Base-by-base conservation (phyloP, 2,113 vertebrate species). In the Halcyon malimbica region DNA sequence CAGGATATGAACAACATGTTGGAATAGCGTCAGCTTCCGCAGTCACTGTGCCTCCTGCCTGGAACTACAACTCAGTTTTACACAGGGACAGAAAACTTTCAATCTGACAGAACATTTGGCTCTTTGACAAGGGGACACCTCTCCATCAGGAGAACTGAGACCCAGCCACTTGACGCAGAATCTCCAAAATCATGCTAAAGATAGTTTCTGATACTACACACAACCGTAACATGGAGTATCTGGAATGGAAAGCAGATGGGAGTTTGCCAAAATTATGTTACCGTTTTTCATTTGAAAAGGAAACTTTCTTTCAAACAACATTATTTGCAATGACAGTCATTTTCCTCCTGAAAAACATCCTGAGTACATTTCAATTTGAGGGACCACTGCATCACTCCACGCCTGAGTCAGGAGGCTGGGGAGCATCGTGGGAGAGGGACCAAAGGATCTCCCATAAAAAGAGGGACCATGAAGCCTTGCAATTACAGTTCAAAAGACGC, bases 1-100 rank as follows among this genome's bases (percentile, higher is more conserved):
- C 56, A 96, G 93, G 95, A 92, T 81, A 88, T 59, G 90, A 94
- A 93, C 83, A 93, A 93, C 62, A 24, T 80, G 39, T 63, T 94
- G 90, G 81, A 91, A 93, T 48, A 16, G 65, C 10, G 3, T 91
- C 77, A 87, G 83, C 87, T 95, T 96, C 88, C 90, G 91, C 79
- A 31, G 59, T 54, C 93, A 31, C 39, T 7, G 14, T 35, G 31
- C 56, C 75, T 89, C 76, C 60, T n/a, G 82, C 46, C 88, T 83
- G 68, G 74, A 73, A 82, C 4, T 37, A n/a, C 24, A 65, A 42
- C 90, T 64, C 70, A 19, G 82, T 82, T 93, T 83, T 63, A 54
- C 33, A 17, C 0, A 80, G 75, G 85, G 50, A 51, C 28, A 71
- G 73, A 81, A 81, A 71, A 21, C 67, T 64, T 11, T 3, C 59